Base-by-base conservation (phyloP, 2,888 invertebrate genomes). In the Lysandra bellargus region DNA sequence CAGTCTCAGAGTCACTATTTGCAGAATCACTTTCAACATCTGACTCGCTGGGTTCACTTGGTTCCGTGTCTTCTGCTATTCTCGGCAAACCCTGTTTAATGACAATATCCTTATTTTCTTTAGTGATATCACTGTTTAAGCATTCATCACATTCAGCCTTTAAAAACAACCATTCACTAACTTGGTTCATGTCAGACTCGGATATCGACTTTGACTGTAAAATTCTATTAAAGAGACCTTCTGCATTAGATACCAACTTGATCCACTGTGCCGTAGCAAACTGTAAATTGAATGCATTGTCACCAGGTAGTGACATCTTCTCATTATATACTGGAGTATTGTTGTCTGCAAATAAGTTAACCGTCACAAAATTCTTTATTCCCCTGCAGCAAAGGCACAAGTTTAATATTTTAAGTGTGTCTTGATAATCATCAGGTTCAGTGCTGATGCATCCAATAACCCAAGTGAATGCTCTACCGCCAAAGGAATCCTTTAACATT, bases 121-220 rank as follows among this genome's bases (percentile, higher is more conserved):
- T 90, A 84, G 85, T 89, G 72, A 93, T 92, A 85, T 96, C 96
- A 82, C 90, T 93, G 81, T 95, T 96, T 76, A 97, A 95, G 87
- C 98, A 98, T 86, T 98, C 98, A 88, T 98, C 97, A 89, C 97
- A 98, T 89, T 98, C 98, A 83, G 98, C 97, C 86, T 98, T 98
- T 81, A 98, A 92, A 85, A 97, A 97, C 30, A 98, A 91, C 98
- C 98, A 98, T 83, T 97, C 97, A 86, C 97, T 95, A 7, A 95
- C 93, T 90, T 97, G 97, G 85, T 97, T 97, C 83, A 96, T 95
- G 87, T 97, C 97, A 81, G 95, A 92, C 79, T 97, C 96, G 14
- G 96, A 95, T 79, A 98, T 88, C n/a, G 96, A 95, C 85, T 96
- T 96, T 69, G 96, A 96, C 23, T 96, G 95, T 78, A 97, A 95